Evolutionary conservation across 2,113 vertebrate species (phyloP), one percentile per base, ranked within the genome.

Genomic region (Alaudala cheleensis): DNA sequence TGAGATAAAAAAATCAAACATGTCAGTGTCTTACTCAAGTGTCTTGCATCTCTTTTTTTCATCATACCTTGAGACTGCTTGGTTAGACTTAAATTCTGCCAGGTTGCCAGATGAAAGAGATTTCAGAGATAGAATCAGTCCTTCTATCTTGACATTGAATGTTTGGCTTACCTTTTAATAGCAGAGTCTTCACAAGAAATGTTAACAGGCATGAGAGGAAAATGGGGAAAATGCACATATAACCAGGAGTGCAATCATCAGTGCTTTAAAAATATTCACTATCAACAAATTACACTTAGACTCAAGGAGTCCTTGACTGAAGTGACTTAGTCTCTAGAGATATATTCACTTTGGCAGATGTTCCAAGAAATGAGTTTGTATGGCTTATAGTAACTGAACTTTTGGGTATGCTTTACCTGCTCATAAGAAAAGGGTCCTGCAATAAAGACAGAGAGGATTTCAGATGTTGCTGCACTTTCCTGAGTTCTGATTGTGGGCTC

Each of bases 211-310:
- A 6, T 65, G 67, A 83, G 39, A 77, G 37, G 54, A 58, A 83
- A 83, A 65, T 0, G 5, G 16, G 10, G 21, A 74, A 44, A 91
- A 86, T 47, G 34, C 57, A 62, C 28, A 51, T 53, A 92, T 71
- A 95, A 92, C 21, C 45, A 92, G 24, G 53, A 62, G 51, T 0
- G 0, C 56, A 91, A 50, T 70, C 54, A 83, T 77, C 54, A 22
- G n/a, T 93, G 50, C 34, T 91, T 94, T 87, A 89, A 92, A 95
- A 89, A 89, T 89, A 95, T 78, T 94, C 44, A 71, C 47, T 91
- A 70, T 78, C 77, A 96, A 81, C 28, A 87, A 92, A 92, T 96
- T 92, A 89, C 47, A 71, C 77, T 62, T 78, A 60, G 37, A 54
- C 39, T 91, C 1, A 1, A 92, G 88, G 89, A 81, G 61, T 47